phyloP scores from a whole-genome alignment of 2,113 vertebrate genomes.

The Chitala chitala region DNA sequence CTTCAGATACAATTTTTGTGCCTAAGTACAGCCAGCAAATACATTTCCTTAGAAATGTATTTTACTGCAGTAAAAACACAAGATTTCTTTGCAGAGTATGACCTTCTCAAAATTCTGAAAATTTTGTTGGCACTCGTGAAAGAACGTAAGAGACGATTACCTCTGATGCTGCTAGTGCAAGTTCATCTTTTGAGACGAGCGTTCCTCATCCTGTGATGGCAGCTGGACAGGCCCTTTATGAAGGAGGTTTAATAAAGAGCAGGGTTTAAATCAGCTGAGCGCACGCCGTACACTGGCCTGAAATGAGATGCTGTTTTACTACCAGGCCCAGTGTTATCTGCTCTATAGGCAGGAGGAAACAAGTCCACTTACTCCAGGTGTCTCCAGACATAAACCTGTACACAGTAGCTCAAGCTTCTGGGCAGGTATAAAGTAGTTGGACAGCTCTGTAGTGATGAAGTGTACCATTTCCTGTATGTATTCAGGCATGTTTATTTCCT shows the following conservation, averaged over 20 bases:
- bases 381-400: not conserved
- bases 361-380: not conserved
- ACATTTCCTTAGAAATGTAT: not conserved
- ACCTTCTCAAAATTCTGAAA: not conserved
- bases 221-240: too few relatives aligned
- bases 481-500: not conserved
- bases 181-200: too few relatives aligned
- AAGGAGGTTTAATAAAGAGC: too few relatives aligned
- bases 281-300: too few relatives aligned
- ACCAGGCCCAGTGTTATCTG: too few relatives aligned
- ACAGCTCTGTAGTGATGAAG: not conserved
- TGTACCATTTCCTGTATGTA: not conserved
- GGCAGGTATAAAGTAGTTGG: not conserved
- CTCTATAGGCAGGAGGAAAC: not conserved
- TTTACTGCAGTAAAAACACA: not conserved
- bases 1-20: not conserved
- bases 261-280: too few relatives aligned
- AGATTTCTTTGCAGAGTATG: not conserved
- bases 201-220: too few relatives aligned
- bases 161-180: too few relatives aligned
- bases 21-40: not conserved
- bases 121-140: too few relatives aligned
- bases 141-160: too few relatives aligned
- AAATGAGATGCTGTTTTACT: too few relatives aligned
- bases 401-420: not conserved